phyloP scores from a whole-genome alignment of 2,113 vertebrate genomes.

The Cyprichromis sp. region DNA sequence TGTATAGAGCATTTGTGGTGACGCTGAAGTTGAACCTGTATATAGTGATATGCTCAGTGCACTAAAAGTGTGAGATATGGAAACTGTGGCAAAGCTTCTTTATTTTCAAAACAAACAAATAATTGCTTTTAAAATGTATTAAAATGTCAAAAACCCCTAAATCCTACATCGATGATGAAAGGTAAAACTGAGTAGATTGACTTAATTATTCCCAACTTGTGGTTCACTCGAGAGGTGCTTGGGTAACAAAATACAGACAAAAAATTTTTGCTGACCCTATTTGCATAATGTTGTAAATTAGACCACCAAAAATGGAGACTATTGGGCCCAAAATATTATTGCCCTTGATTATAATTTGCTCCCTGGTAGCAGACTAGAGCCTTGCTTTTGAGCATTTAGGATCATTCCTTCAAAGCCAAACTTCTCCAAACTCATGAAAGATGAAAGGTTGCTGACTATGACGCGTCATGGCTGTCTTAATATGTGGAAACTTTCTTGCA shows the following conservation, averaged over 20 bases:
- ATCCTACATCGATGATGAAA: background rate
- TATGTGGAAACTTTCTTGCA: background rate
- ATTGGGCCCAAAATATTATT: conserved; percentile 48
- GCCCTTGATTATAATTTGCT: conserved; percentile 54
- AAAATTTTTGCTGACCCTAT: conserved; percentile 40
- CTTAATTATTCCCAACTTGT: conserved; percentile 2
- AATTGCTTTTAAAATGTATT: background rate
- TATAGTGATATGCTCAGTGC: background rate
- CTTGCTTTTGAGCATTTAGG: conserved; percentile 29
- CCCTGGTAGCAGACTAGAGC: conserved; percentile 28
- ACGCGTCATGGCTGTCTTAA: background rate
- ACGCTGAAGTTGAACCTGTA: background rate
- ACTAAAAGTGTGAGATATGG: background rate
- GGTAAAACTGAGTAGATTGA: background rate
- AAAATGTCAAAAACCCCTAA: background rate
- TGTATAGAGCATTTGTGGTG: background rate
- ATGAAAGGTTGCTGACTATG: background rate
- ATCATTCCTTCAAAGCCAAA: background rate
- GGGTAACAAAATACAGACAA: background rate
- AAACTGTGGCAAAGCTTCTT: background rate
- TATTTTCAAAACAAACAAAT: background rate
- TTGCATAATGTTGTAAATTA: conserved; percentile 63
- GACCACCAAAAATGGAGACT: conserved; percentile 47
- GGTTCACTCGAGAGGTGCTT: background rate
- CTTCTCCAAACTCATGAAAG: background rate